Base-by-base conservation (phyloP, 92 coral and sea anemone species). In the Micromussa lordhowensis region DNA sequence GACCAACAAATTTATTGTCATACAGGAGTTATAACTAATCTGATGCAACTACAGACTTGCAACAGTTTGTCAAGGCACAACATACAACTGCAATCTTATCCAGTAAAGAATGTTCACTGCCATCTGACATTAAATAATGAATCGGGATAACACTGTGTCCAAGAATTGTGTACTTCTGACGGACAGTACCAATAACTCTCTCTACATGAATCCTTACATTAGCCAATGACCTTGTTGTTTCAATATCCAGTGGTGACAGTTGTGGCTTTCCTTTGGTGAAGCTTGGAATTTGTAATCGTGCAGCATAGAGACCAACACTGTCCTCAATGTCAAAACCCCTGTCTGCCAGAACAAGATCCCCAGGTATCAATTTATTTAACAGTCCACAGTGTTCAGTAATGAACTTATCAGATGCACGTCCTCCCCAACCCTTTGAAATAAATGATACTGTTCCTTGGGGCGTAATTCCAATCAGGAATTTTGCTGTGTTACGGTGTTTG, bases 51-150 rank as follows among this genome's bases (percentile, higher is more conserved):
- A 82, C 94, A 76, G 95, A 93, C 72, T 91, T 91, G 77, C 93
- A 92, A 59, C 95, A 92, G 85, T 92, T 94, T 32, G 88, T 86
- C 75, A 94, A 85, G 48, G 96, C 95, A 90, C 95, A 92, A 66
- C 89, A 94, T 29, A 94, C 96, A 80, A 92, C 83, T 58, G 90
- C 93, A 31, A 92, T 90, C 75, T 94, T 87, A 54, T 92, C 95
- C 18, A 94, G 85, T 30, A 92, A 79, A 73, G 92, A 92, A 21
- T 86, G 84, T 53, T 61, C 83, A 32, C 66, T 82, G 80, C 84
- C 84, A 79, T 55, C 88, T 48, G 94, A 70, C 69, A 32, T 90
- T 49, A 94, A 87, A 84, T 89, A 94, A 32, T 89, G 82, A 75
- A 84, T 88, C 16, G 93, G 92, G 19, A 82, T 73, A 12, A 92